Evolutionary conservation across 2,797 vertebrate genomes (phyloP).

Genomic region (Sitta carolinensis): DNA sequence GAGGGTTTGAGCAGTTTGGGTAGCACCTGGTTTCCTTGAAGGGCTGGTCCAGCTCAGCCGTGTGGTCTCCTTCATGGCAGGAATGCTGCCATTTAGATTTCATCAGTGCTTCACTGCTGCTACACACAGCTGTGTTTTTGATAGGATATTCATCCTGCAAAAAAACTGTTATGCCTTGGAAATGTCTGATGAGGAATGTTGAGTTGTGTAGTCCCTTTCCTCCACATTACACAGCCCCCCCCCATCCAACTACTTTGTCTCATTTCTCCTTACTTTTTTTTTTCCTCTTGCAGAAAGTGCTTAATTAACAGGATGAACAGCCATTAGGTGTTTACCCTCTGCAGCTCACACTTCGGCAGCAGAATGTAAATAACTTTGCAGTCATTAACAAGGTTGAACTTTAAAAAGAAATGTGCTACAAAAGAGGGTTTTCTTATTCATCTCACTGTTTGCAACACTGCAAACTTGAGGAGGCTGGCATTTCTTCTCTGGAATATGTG

Average conservation of each 20-base stretch:
- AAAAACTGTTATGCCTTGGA: background rate
- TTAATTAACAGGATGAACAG: constrained; percentile 47
- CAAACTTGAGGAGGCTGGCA: background rate
- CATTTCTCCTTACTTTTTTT: background rate
- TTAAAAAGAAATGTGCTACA: constrained; percentile 34
- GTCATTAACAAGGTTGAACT: constrained; percentile 46
- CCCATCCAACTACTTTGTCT: background rate
- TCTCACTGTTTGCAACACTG: background rate
- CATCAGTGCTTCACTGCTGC: background rate
- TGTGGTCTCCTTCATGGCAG: background rate
- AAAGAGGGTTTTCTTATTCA: constrained; percentile 42
- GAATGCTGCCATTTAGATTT: background rate
- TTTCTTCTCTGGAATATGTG: background rate
- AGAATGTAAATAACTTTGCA: constrained; percentile 54
- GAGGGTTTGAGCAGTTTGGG: background rate
- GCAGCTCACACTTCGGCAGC: constrained; percentile 30
- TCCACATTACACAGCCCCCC: background rate
- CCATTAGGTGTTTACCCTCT: constrained; percentile 53
- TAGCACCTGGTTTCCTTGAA: background rate
- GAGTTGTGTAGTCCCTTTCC: background rate
- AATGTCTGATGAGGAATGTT: background rate
- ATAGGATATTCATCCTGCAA: background rate
- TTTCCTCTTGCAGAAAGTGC: background rate
- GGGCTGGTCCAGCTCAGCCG: background rate
- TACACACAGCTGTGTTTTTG: background rate